phyloP scores from a whole-genome alignment of 2,888 invertebrate genomes.

The Poecilobothrus nobilitatus region DNA sequence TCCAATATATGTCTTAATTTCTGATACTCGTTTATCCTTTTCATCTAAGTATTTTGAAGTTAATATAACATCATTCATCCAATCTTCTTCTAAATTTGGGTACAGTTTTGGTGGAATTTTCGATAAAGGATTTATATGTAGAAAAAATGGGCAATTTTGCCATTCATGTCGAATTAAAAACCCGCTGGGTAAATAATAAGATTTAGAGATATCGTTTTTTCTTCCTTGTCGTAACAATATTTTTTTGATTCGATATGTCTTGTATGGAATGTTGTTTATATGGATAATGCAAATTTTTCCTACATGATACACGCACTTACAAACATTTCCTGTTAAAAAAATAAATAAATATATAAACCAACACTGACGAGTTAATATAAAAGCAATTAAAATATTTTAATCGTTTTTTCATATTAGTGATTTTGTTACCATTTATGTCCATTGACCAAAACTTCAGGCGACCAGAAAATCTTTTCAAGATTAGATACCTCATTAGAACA shows the following conservation, averaged over 20 bases:
- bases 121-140: constrained; percentile 18
- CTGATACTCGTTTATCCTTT: constrained; percentile 13
- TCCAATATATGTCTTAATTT: constrained; percentile 17
- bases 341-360: not conserved
- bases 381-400: no score
- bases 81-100: constrained; percentile 12
- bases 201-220: constrained; percentile 18
- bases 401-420: not conserved
- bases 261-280: constrained; percentile 14
- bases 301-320: constrained; percentile 15
- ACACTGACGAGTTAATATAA: no score
- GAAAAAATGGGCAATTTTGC: constrained; percentile 16
- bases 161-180: constrained; percentile 19
- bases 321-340: constrained; percentile 16
- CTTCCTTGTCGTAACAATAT: constrained; percentile 10
- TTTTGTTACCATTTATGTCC: constrained; percentile 30
- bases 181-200: constrained; percentile 18
- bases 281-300: constrained; percentile 16
- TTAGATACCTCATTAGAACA: constrained; percentile 34
- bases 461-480: constrained; percentile 32
- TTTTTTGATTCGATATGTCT: constrained; percentile 17
- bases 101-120: not conserved
- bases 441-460: constrained; percentile 33
- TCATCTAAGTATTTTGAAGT: constrained; percentile 18
- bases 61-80: constrained; percentile 19